phyloP scores from a whole-genome alignment of 1,140 invertebrate genomes.

The Trachymyrmex septentrionalis region DNA sequence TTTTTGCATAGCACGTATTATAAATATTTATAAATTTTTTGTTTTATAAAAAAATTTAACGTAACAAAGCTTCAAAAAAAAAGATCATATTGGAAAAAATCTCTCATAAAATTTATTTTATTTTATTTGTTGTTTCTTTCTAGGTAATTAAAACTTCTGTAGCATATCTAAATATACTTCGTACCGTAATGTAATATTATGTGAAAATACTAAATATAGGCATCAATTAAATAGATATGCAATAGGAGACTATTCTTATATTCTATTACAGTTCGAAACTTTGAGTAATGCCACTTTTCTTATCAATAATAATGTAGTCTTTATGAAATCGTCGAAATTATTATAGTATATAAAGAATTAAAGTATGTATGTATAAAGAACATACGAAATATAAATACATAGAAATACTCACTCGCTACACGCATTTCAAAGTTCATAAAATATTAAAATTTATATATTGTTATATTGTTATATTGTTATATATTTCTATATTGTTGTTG shows the following conservation, averaged over 20 bases:
- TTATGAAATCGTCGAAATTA: neutral
- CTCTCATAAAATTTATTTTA: neutral
- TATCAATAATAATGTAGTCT: neutral
- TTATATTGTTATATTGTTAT: too few relatives aligned
- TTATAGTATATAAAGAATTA: neutral
- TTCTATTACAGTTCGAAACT: neutral
- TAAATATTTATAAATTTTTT: neutral
- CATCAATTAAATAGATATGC: constrained; percentile 2
- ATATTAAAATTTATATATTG: constrained; percentile 22
- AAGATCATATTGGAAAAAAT: neutral
- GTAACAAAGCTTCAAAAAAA: neutral
- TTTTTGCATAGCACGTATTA: neutral
- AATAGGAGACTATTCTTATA: neutral
- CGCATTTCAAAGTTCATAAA: neutral
- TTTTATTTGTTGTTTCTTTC: neutral
- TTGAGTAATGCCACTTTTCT: neutral
- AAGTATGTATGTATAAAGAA: neutral
- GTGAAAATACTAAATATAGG: neutral
- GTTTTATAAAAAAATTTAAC: neutral
- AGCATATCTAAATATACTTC: constrained; percentile 52
- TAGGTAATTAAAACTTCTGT: constrained; percentile 57
- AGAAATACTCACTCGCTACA: neutral
- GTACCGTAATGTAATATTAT: constrained; percentile 37
- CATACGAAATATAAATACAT: neutral
- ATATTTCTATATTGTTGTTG: too few relatives aligned